Base-by-base conservation (phyloP, 2,113 vertebrate species). In the Hymenochirus boettgeri region DNA sequence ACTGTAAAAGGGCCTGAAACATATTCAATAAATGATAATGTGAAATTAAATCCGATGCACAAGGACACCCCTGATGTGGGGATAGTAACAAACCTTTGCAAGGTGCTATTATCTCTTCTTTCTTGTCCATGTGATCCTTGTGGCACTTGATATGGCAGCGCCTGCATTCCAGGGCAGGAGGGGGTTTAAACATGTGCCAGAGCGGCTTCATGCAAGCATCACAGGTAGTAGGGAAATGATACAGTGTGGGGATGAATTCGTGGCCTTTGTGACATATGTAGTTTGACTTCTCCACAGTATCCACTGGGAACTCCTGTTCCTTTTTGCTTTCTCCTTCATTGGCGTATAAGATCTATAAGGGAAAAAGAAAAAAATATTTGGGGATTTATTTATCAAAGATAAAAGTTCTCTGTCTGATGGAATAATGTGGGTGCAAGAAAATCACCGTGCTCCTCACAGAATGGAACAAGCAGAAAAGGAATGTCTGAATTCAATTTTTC, bases 161-260 rank as follows among this genome's bases (percentile, higher is more conserved):
- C 15, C 96, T 91, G 72, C 96, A 99, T 80, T 99, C 96, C 31
- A 99, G 82, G 27, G 96, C 96, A n/a, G 96, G 89, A 23, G 96
- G 96, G 3, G 96, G 96, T 72, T 99, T 99, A 79, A 99, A 99
- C 94, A 99, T 95, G 73, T 99, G 94, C 96, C 96, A 99, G 75
- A 99, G 74, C 0, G 96, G 96, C 77, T 99, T 99, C 86, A 97
- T 97, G 74, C 96, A 99, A 15, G 96, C 96, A 82, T 99, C 96
- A 64, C 96, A 99, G 86, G 93, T 97, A 65, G 96, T 94, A 62
- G 96, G 95, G 69, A 99, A 97, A 76, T 99, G 96, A 82, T 99
- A 99, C 27, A 99, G 89, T 7, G 96, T 99, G 54, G 93, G 96
- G 75, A 99, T 99, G 70, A 99, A 99, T 78, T 99, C 96, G 39